These are phyloP conservation scores for Anhinga rufa DNA, from an alignment of 2,113 vertebrate genomes.

Conservation along the genomic window DNA sequence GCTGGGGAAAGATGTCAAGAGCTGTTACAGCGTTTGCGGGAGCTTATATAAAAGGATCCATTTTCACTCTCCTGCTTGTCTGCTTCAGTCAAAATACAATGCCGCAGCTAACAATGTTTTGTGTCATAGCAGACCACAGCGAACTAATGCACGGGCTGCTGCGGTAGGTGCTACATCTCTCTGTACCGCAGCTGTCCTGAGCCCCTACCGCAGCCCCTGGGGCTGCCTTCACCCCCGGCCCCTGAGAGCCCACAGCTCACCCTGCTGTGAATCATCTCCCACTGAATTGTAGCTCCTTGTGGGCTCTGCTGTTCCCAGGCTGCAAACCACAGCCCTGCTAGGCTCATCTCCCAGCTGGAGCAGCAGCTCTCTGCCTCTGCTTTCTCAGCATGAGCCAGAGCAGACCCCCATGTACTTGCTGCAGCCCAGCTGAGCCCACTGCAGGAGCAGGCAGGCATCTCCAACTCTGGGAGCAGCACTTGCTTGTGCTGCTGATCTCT, in stretches of 20 bases:
- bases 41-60: slow-evolving; percentile 24
- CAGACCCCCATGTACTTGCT: fast-evolving
- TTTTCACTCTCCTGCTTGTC: slow-evolving; percentile 40
- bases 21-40: neutral
- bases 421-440: neutral
- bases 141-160: neutral
- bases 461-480: fast-evolving
- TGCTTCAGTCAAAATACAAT: neutral
- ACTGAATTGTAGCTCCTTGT: neutral
- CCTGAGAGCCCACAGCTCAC: neutral
- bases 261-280: neutral
- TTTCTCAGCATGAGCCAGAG: neutral
- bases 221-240: neutral
- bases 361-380: neutral
- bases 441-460: neutral
- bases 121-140: neutral
- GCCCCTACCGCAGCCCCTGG: neutral
- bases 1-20: neutral
- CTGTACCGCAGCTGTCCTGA: neutral
- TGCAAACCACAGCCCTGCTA: neutral
- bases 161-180: neutral
- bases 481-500: neutral
- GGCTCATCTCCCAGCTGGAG: neutral
- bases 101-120: neutral
- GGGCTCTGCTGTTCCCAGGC: neutral